Conservation (phyloP, 2,797 vertebrate species). For the Halcyon smyrnensis region DNA sequence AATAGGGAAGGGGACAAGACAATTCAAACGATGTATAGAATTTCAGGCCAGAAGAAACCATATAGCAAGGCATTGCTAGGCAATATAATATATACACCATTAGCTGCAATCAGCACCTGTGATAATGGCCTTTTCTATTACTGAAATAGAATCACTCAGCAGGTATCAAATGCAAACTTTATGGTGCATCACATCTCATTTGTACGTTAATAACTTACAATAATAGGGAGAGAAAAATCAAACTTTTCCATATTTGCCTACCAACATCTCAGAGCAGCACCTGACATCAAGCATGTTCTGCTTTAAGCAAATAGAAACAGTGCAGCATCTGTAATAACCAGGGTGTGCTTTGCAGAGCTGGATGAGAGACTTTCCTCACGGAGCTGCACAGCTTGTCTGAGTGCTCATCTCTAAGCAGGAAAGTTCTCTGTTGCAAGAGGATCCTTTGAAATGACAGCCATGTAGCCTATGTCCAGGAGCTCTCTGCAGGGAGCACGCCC, state of each 20-base stretch:
- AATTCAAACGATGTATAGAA: neutral
- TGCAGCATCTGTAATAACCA: neutral
- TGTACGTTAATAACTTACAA: neutral
- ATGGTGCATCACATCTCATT: rapidly evolving
- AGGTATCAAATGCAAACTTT: neutral
- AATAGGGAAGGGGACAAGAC: neutral
- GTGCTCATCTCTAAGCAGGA: neutral
- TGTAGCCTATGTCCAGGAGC: neutral
- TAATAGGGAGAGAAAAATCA: neutral
- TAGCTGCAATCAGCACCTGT: neutral
- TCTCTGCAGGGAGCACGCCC: neutral
- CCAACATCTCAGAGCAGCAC: neutral
- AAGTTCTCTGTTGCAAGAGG: neutral
- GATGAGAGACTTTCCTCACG: neutral
- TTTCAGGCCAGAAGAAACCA: neutral
- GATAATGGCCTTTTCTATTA: neutral
- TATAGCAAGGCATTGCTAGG: neutral
- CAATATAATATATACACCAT: neutral
- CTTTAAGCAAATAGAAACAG: neutral
- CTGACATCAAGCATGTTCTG: neutral
- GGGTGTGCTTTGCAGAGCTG: neutral
- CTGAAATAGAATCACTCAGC: neutral
- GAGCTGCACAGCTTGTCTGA: neutral
- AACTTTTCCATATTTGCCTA: neutral
- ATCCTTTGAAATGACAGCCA: neutral